Evolutionary conservation across 2,797 vertebrate species (phyloP).

Genomic region (Semaprochilodus insignis): DNA sequence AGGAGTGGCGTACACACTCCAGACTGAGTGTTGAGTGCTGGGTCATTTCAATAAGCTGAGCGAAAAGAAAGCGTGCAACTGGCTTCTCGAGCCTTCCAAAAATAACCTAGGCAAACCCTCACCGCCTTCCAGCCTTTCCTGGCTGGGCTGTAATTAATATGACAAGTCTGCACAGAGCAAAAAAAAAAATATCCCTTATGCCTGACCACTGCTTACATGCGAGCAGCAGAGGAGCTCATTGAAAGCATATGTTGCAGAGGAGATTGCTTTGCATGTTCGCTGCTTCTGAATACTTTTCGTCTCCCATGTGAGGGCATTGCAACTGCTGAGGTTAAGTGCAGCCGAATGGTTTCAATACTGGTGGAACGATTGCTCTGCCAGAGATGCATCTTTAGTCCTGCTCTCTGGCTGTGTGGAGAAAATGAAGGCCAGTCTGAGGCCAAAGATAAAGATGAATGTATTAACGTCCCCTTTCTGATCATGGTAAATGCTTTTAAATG

Average conservation of each 20-base stretch:
- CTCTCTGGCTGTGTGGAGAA: slow-evolving; percentile 20
- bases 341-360: slow-evolving; percentile 48
- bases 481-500: slow-evolving; percentile 33
- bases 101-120: slow-evolving; percentile 57
- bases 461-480: slow-evolving; percentile 20
- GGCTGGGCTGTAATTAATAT: slow-evolving; percentile 62
- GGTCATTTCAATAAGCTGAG: slow-evolving; percentile 51
- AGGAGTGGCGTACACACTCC: slow-evolving; percentile 60
- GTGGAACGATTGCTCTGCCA: slow-evolving; percentile 32
- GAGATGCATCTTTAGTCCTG: slow-evolving; percentile 25
- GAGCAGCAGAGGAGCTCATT: slow-evolving; percentile 65
- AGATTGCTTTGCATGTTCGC: slow-evolving; percentile 66
- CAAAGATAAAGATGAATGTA: slow-evolving; percentile 28
- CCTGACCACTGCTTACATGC: slow-evolving; percentile 69
- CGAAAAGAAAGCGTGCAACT: slow-evolving; percentile 47
- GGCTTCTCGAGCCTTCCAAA: slow-evolving; percentile 56
- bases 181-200: slow-evolving; percentile 67
- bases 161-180: slow-evolving; percentile 58
- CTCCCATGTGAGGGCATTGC: slow-evolving; percentile 53
- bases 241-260: slow-evolving; percentile 73
- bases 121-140: slow-evolving; percentile 55
- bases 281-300: slow-evolving; percentile 79
- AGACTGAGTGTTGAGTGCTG: slow-evolving; percentile 61
- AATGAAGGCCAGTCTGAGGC: slow-evolving; percentile 18
- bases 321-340: slow-evolving; percentile 49